phyloP scores from a whole-genome alignment of 2,113 vertebrate genomes.

The Coracopsis vasa region DNA sequence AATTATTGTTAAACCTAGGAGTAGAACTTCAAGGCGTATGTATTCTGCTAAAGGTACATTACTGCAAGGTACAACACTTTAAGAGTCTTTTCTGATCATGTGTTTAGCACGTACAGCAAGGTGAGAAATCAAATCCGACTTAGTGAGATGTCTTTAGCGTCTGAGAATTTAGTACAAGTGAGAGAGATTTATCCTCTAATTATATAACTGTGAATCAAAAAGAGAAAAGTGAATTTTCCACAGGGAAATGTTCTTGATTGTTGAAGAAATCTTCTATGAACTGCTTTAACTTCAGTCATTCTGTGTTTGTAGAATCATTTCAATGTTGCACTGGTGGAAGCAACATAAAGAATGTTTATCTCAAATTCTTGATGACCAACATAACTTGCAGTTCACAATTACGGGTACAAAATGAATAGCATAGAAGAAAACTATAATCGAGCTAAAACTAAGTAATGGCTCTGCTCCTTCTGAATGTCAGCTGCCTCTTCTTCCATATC shows the following conservation, averaged over 20 bases:
- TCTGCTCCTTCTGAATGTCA: neutral
- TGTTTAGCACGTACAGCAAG: slow-evolving; percentile 36
- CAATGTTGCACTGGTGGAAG: neutral
- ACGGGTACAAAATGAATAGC: neutral
- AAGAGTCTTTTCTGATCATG: slow-evolving; percentile 24
- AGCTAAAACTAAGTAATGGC: accelerated
- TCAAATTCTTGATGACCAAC: neutral
- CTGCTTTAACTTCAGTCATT: neutral
- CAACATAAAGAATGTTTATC: neutral
- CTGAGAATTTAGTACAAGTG: slow-evolving; percentile 38
- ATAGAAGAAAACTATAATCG: neutral
- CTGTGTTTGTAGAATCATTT: neutral
- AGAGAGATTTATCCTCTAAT: slow-evolving; percentile 41
- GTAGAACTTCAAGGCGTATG: neutral
- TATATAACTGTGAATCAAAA: neutral
- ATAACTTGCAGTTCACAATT: neutral
- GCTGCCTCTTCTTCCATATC: neutral
- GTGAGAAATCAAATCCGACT: slow-evolving; percentile 55
- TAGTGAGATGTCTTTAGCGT: slow-evolving; percentile 24
- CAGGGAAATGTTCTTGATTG: neutral
- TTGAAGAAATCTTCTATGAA: neutral
- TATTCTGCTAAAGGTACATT: slow-evolving; percentile 24
- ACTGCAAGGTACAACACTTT: neutral
- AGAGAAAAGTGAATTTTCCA: neutral
- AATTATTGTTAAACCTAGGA: slow-evolving; percentile 31